phyloP scores from a whole-genome alignment of 2,888 invertebrate species.

The Argyra leucocephala region DNA sequence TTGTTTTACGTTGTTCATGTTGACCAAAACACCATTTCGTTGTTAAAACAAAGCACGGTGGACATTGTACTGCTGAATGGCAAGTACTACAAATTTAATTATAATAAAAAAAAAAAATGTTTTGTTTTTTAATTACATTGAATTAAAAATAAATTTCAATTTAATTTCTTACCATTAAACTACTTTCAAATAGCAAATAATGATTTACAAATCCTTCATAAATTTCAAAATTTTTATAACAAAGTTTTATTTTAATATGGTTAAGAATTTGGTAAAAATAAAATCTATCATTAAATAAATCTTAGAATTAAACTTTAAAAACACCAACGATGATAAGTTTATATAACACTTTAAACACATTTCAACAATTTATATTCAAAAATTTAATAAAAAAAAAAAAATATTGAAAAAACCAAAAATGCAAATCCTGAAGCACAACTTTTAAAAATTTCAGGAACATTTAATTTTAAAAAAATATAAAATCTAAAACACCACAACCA shows the following conservation, averaged over 20 bases:
- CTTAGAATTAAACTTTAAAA: background rate
- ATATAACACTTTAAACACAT: too few relatives aligned
- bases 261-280: too few relatives aligned
- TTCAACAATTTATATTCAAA: background rate
- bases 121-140: too few relatives aligned
- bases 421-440: too few relatives aligned
- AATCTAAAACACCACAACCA: background rate
- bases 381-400: background rate
- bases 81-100: constrained; percentile 47
- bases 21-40: constrained; percentile 72
- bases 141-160: background rate
- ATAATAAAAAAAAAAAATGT: background rate
- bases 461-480: background rate
- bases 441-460: background rate
- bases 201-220: too few relatives aligned
- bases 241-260: too few relatives aligned
- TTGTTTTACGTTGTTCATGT: constrained; percentile 76
- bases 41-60: constrained; percentile 80
- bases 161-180: background rate
- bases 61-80: constrained; percentile 61
- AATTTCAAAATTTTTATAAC: too few relatives aligned
- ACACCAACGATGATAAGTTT: background rate
- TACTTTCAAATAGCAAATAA: too few relatives aligned
- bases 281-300: too few relatives aligned
- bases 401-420: too few relatives aligned